phyloP scores from a whole-genome alignment of 2,113 vertebrate genomes.

The Ciconia maguari region DNA sequence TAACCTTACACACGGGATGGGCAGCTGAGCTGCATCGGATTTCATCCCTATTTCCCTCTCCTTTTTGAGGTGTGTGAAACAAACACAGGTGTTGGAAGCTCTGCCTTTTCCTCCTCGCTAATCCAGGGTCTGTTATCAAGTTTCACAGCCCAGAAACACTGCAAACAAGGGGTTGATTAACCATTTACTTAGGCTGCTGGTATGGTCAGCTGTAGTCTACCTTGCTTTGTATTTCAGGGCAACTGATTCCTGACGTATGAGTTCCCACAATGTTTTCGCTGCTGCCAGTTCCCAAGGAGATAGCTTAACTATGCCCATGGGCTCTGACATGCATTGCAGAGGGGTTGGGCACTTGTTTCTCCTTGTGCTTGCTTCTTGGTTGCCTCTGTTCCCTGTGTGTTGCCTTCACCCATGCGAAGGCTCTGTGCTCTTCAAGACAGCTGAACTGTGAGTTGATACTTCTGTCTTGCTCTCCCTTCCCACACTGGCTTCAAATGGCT shows the following conservation, averaged over 20 bases:
- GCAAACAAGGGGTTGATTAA: not conserved
- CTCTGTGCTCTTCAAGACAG: fast-evolving
- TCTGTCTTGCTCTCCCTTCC: not conserved
- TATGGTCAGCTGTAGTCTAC: not conserved
- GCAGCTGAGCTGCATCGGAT: not conserved
- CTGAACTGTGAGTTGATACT: not conserved
- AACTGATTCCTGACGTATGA: not conserved
- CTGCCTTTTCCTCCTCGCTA: not conserved
- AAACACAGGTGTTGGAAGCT: not conserved
- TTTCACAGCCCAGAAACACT: not conserved
- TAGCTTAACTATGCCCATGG: fast-evolving
- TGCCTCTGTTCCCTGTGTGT: not conserved
- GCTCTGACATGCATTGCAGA: not conserved
- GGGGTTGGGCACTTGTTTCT: not conserved
- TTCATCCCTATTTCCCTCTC: not conserved
- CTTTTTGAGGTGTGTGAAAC: not conserved
- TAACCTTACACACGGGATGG: not conserved
- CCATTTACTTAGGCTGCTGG: not conserved
- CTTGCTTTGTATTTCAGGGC: not conserved
- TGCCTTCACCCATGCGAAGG: not conserved
- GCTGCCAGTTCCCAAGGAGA: not conserved
- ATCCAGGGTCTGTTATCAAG: not conserved
- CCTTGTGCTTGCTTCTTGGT: not conserved
- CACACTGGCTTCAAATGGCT: not conserved
- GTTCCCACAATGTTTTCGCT: not conserved